Percentiles rank a stretch among this genome's conserved stretches.
Evolutionary conservation across 2,888 invertebrate species (phyloP).

Genomic region (Drosophila melanosoma): DNA sequence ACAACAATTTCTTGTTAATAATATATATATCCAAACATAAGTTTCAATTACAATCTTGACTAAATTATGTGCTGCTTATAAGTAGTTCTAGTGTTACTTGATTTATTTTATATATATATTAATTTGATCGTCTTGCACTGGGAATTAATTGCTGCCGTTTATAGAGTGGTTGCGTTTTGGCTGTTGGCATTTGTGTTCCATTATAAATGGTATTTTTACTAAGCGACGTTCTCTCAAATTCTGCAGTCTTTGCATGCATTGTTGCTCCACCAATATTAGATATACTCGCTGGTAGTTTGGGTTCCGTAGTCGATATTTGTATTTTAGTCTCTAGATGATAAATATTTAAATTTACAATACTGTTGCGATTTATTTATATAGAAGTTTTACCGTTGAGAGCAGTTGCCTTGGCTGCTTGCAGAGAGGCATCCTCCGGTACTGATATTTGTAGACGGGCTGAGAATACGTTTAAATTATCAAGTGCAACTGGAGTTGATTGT

Average conservation of each 20-base stretch:
- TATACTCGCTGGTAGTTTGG: slow-evolving; percentile 87
- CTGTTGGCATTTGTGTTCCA: slow-evolving; percentile 6
- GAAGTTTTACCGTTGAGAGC: slow-evolving; percentile 82
- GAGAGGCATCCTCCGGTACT: slow-evolving; percentile 63
- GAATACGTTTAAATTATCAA: slow-evolving; percentile 86
- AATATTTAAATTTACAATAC: background rate
- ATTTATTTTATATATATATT: background rate
- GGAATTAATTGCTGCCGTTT: slow-evolving; percentile 57
- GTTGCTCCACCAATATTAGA: slow-evolving; percentile 89
- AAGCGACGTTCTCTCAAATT: slow-evolving; percentile 86
- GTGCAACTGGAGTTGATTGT: slow-evolving; percentile 87
- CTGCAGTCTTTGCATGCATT: slow-evolving; percentile 88
- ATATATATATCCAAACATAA: background rate
- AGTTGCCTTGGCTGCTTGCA: slow-evolving; percentile 82
- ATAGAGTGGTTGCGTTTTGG: slow-evolving; percentile 33
- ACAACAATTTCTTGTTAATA: background rate
- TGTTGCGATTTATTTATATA: background rate
- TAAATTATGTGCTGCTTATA: background rate
- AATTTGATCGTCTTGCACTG: slow-evolving; percentile 37
- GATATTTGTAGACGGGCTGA: slow-evolving; percentile 93
- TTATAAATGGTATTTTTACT: slow-evolving; percentile 4
- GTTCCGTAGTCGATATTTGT: slow-evolving; percentile 69
- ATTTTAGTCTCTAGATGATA: slow-evolving; percentile 18
- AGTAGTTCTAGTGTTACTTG: background rate
- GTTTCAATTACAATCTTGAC: background rate